These are phyloP conservation scores for Halcyon badia DNA, from an alignment of 2,797 vertebrate genomes.

Conservation along the genomic window DNA sequence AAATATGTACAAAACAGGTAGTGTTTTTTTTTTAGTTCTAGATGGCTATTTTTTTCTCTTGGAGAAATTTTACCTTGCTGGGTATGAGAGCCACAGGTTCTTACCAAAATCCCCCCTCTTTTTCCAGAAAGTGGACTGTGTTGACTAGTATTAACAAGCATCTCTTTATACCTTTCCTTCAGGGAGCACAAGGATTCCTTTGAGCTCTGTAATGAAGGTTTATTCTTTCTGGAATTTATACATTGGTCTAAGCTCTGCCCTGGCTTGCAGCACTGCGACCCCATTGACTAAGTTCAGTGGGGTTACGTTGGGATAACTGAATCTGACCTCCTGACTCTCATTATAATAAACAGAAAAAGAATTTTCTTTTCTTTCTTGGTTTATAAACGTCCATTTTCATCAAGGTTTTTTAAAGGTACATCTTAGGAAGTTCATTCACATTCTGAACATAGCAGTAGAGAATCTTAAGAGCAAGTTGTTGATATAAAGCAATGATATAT, in stretches of 20 bases:
- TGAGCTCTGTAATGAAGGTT: slow-evolving; percentile 46
- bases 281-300: slow-evolving; percentile 28
- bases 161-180: slow-evolving; percentile 54
- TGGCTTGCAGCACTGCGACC: slow-evolving; percentile 9
- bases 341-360: background rate
- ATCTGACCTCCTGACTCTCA: slow-evolving; percentile 25
- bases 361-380: background rate
- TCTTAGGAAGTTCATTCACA: background rate
- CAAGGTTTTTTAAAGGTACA: background rate
- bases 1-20: background rate
- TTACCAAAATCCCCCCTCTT: slow-evolving; percentile 25
- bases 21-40: background rate
- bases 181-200: slow-evolving; percentile 62
- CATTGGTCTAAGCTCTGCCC: background rate
- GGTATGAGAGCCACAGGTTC: background rate
- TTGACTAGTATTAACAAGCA: slow-evolving; percentile 56
- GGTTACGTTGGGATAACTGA: slow-evolving; percentile 61
- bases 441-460: background rate
- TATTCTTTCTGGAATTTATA: slow-evolving; percentile 31
- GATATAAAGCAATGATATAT: background rate
- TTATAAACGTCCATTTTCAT: background rate
- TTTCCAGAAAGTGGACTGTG: slow-evolving; percentile 42
- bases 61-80: background rate
- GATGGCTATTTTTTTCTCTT: background rate
- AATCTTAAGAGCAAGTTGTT: background rate